Evolutionary conservation across 1,140 invertebrate genomes (phyloP), one percentile per base, ranked within the genome.

Genomic region (Littorina saxatilis): DNA sequence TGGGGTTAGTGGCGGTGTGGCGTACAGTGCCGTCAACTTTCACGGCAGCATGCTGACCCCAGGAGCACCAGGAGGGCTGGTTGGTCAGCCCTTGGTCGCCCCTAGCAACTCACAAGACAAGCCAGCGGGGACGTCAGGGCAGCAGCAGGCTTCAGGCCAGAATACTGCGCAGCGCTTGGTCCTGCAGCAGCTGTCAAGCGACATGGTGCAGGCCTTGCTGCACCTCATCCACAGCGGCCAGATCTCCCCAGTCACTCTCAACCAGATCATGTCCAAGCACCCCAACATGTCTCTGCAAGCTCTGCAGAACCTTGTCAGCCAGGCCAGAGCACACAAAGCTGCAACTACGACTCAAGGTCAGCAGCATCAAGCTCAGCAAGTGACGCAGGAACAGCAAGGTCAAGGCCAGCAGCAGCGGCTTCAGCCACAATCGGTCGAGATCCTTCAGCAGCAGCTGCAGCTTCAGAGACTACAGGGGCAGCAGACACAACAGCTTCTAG

Each of bases 401-500:
- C 82, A 83, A 58, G 73, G 82, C 15, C 85, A 85, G 61, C 81
- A 84, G 68, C 81, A 80, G n/a, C 74, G 82, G 37, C 83, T 87
- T 70, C 82, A 87, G 74, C 82, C 86, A 63, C 84, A 85, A 39
- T 86, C 87, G 50, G 77, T 76, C 23, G n/a, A n/a, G n/a, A n/a
- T n/a, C n/a, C n/a, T n/a, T n/a, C 81, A 86, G 50, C 72, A 84
- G 63, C 73, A 87, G 32, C 84, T 87, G 15, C 70, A 73, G 40
- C 66, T 23, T 15, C 27, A 70, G 66, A 29, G 39, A 70, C 37
- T 32, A 32, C 70, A 39, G 40, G n/a, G 43, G 39, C 70, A 39
- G 70, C 70, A 40, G 39, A n/a, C n/a, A n/a, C n/a, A n/a, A n/a
- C n/a, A n/a, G n/a, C n/a, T n/a, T n/a, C n/a, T n/a, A n/a, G n/a